Percentiles rank a stretch among this genome's conserved stretches.
These are phyloP conservation scores for Cyclopterus lumpus DNA, from an alignment of 2,797 vertebrate genomes.

Conservation along the genomic window DNA sequence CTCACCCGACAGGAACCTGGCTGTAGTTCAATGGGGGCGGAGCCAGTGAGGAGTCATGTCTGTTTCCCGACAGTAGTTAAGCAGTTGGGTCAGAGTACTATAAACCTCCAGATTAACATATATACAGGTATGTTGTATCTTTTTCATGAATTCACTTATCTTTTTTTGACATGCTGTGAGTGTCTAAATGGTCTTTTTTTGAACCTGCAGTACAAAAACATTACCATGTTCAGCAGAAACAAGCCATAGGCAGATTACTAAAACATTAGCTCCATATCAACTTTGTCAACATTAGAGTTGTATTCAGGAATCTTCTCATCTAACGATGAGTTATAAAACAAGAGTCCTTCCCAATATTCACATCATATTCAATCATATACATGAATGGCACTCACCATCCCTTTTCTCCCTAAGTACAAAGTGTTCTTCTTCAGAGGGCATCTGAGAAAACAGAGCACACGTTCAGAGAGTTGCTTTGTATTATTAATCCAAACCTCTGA, in stretches of 20 bases:
- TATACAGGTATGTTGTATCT: not conserved
- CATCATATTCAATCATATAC: not conserved
- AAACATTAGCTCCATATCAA: not conserved
- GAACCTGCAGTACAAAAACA: no score
- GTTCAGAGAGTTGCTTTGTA: not conserved
- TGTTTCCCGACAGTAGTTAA: no score
- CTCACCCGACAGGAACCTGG: no score
- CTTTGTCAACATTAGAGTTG: not conserved
- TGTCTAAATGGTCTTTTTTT: no score
- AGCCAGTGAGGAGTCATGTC: not conserved
- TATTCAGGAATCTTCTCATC: not conserved
- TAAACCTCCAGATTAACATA: no score
- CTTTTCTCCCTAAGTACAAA: constrained; percentile 51
- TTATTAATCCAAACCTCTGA: not conserved
- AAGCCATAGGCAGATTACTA: not conserved
- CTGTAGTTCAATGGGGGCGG: not conserved
- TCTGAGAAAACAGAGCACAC: constrained; percentile 33
- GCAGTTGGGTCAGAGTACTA: no score
- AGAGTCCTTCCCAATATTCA: not conserved
- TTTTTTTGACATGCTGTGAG: not conserved
- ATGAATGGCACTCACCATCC: constrained; percentile 48
- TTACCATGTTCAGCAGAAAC: not conserved
- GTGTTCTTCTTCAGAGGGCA: constrained; percentile 33
- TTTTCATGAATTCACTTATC: not conserved
- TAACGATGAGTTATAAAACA: not conserved